Conservation (phyloP, 2,113 vertebrate genomes). For the Rhinolophus sinicus region DNA sequence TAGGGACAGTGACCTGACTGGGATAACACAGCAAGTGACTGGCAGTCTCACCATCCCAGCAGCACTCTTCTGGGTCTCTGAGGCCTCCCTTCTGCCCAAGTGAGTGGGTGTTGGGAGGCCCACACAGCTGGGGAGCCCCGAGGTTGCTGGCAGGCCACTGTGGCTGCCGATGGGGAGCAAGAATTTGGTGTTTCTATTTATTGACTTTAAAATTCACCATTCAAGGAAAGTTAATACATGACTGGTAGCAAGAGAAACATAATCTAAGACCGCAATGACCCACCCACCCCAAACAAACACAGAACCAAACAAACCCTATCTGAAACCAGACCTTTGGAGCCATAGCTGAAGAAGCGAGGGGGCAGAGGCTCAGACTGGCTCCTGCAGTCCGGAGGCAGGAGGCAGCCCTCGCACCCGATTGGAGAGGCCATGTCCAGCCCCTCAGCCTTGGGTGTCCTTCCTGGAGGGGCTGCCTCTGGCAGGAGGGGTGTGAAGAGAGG, state of each 20-base stretch:
- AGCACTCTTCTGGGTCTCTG: not conserved
- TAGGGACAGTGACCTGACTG: not conserved
- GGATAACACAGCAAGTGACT: not conserved
- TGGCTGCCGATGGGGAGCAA: not conserved
- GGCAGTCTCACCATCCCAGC: not conserved
- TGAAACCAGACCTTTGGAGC: slow-evolving; percentile 77
- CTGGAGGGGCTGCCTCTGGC: slow-evolving; percentile 8
- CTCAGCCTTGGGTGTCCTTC: slow-evolving; percentile 30
- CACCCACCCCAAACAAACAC: slow-evolving; percentile 63
- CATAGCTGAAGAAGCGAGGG: slow-evolving; percentile 55
- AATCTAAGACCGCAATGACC: slow-evolving; percentile 71
- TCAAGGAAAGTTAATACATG: slow-evolving; percentile 78
- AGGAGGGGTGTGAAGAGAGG: slow-evolving; percentile 24
- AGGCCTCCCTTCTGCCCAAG: not conserved
- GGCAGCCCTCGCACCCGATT: not conserved
- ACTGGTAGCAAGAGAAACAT: slow-evolving; percentile 77
- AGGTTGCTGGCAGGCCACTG: not conserved
- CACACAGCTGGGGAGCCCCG: not conserved
- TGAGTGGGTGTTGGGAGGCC: not conserved
- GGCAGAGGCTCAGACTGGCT: slow-evolving; percentile 20
- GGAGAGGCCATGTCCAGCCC: not conserved
- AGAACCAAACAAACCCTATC: slow-evolving; percentile 64
- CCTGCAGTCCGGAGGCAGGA: not conserved
- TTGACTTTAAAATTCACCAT: slow-evolving; percentile 80
- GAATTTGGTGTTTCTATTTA: slow-evolving; percentile 75